Conservation (phyloP, 2,888 invertebrate species). For the Platycheirus rosarum region DNA sequence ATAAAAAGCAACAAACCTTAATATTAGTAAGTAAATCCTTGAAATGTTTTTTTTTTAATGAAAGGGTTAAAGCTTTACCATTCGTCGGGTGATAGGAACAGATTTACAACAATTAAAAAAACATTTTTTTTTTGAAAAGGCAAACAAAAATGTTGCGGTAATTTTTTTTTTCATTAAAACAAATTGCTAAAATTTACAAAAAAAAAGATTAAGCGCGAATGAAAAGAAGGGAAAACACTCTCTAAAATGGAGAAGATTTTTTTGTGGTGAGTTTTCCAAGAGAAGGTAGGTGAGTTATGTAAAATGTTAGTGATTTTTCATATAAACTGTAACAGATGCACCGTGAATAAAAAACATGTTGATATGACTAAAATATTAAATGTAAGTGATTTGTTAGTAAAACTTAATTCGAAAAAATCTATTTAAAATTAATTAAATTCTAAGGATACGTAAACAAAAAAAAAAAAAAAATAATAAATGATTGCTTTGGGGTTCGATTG, state of each 20-base stretch:
- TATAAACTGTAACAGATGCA: slow-evolving; percentile 54
- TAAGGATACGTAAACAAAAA: slow-evolving; percentile 8
- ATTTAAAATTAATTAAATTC: slow-evolving; percentile 45
- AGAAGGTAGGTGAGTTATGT: slow-evolving; percentile 10
- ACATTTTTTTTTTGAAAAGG: slow-evolving; percentile 29
- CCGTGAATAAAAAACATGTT: slow-evolving; percentile 32
- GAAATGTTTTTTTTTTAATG: background rate
- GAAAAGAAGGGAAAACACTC: slow-evolving; percentile 45
- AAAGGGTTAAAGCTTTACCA: background rate
- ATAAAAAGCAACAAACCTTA: no score
- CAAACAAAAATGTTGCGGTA: slow-evolving; percentile 20
- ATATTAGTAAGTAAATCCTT: no score
- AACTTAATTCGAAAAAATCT: slow-evolving; percentile 37
- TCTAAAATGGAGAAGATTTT: slow-evolving; percentile 46
- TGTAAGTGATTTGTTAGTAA: slow-evolving; percentile 39
- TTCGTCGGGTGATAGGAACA: background rate
- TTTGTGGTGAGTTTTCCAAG: slow-evolving; percentile 25
- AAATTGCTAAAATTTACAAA: slow-evolving; percentile 43
- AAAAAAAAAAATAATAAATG: slow-evolving; percentile 39
- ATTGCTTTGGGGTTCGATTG: slow-evolving; percentile 66
- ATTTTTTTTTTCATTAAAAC: slow-evolving; percentile 29
- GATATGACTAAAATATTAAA: slow-evolving; percentile 50
- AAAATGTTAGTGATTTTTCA: slow-evolving; percentile 21
- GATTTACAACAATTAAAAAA: slow-evolving; percentile 33
- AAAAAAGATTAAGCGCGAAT: slow-evolving; percentile 49